Evolutionary conservation across 2,797 vertebrate species (phyloP), one percentile per base, ranked within the genome.

Genomic region (Melanotaenia nigrans): DNA sequence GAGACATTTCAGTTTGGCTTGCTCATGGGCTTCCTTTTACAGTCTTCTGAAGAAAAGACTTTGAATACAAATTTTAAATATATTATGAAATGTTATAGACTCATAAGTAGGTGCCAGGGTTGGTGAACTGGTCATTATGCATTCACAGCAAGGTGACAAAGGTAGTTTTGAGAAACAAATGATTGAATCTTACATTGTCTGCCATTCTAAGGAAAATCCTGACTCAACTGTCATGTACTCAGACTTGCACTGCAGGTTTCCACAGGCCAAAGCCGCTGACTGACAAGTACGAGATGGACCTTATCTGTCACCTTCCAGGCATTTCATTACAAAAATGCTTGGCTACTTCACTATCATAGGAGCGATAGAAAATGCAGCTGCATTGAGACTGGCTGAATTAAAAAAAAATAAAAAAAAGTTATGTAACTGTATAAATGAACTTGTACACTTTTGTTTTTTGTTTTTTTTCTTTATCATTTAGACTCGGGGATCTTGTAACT

Each of bases 221-320:
- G 86, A 87, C 79, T 89, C 57, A 36, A 79, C 80, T 86, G 87
- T 88, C 84, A 86, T 85, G 81, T 86, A 75, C 62, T 75, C 78
- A 56, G 84, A 87, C 87, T 70, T 71, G 78, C 25, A 56, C 79
- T 82, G 80, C 69, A 78, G 67, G 71, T 84, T 86, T 83, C 75
- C 70, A 84, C 30, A 3, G 65, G 75, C 64, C 60, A 73, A 74
- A 85, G 75, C 64, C 25, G 49, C 82, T 89, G 86, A 90, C 78
- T 87, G 90, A 90, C 84, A 81, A 84, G 78, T 73, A 68, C 68
- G 85, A 85, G 79, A 71, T 70, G 60, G 64, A 55, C 70, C 73
- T 89, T 89, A 90, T 91, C 87, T 89, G 78, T 85, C 84, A 90
- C 84, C 83, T 86, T 64, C 64, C 75, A 88, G 90, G 68, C 83